These are phyloP conservation scores for Operophtera brumata DNA, from an alignment of 2,888 invertebrate species.

Conservation along the genomic window DNA sequence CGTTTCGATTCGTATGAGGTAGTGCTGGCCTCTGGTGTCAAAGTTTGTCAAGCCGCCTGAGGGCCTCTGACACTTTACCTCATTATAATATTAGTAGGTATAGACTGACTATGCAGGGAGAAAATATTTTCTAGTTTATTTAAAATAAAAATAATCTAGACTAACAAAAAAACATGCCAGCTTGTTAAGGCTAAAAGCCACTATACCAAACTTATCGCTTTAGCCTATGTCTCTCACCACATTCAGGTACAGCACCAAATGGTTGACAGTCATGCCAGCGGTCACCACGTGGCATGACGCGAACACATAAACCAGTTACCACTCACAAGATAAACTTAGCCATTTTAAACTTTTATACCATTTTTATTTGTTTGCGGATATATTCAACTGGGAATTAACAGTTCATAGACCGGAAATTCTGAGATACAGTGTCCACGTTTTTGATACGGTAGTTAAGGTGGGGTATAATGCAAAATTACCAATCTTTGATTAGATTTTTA, in stretches of 20 bases:
- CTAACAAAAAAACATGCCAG: too few species aligned
- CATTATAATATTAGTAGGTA: too few species aligned
- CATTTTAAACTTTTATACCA: constrained; percentile 37
- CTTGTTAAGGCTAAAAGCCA: background rate
- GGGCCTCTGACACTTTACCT: too few species aligned
- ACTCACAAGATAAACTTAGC: constrained; percentile 27
- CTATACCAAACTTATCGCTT: background rate
- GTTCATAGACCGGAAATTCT: background rate
- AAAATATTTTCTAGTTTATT: too few species aligned
- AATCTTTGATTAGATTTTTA: too few species aligned
- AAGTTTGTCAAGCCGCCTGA: too few species aligned
- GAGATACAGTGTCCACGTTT: background rate
- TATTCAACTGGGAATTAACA: constrained; percentile 4
- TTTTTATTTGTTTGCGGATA: constrained; percentile 33
- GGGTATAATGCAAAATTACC: too few species aligned
- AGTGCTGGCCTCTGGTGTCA: too few species aligned
- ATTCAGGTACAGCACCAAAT: constrained; percentile 49
- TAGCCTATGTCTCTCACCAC: constrained; percentile 39
- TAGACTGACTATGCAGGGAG: too few species aligned
- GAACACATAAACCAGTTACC: constrained; percentile 43
- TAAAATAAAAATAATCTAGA: too few species aligned
- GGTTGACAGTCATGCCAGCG: constrained; percentile 65
- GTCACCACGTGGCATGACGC: constrained; percentile 48
- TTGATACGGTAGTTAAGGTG: too few species aligned
- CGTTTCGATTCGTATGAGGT: too few species aligned